Percentiles rank a stretch among this genome's conserved stretches.
Evolutionary conservation across 1,140 invertebrate genomes (phyloP).

Genomic region (Achatina immaculata): DNA sequence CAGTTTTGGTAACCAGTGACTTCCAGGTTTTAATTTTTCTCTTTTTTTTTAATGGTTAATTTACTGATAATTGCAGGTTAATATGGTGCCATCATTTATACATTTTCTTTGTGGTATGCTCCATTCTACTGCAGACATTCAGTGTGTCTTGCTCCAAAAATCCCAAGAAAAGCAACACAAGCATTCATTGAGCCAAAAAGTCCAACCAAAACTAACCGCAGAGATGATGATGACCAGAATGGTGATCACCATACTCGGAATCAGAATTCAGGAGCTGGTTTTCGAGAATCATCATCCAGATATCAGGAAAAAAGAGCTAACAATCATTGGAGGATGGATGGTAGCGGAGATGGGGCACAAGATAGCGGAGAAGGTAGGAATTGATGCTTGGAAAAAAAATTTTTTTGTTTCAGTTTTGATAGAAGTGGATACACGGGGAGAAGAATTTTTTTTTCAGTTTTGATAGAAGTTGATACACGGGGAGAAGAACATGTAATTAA

Average conservation of each 20-base stretch:
- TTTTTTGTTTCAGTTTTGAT: no score
- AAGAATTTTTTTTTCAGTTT: no score
- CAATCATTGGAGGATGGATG: conserved; percentile 6
- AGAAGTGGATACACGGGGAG: no score
- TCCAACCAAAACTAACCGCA: neutral
- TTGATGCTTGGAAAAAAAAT: no score
- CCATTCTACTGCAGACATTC: conserved; percentile 45
- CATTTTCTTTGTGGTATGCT: no score
- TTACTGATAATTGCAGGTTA: no score
- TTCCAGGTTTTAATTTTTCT: no score
- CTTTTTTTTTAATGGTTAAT: no score
- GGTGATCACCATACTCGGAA: neutral
- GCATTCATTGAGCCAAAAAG: conserved; percentile 50
- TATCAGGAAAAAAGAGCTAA: conserved; percentile 16
- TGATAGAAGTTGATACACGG: no score
- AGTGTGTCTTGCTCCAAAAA: conserved; percentile 41
- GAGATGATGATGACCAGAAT: conserved; percentile 29
- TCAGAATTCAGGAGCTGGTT: neutral
- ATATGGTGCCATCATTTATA: no score
- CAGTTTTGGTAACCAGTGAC: no score
- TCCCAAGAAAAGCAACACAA: conserved; percentile 44
- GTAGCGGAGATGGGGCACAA: conserved; percentile 14
- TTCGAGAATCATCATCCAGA: neutral
- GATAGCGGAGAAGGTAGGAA: conserved; percentile 14
- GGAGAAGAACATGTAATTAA: no score